Conservation (phyloP, 2,888 invertebrate species). For the Phragmatobia fuliginosa region DNA sequence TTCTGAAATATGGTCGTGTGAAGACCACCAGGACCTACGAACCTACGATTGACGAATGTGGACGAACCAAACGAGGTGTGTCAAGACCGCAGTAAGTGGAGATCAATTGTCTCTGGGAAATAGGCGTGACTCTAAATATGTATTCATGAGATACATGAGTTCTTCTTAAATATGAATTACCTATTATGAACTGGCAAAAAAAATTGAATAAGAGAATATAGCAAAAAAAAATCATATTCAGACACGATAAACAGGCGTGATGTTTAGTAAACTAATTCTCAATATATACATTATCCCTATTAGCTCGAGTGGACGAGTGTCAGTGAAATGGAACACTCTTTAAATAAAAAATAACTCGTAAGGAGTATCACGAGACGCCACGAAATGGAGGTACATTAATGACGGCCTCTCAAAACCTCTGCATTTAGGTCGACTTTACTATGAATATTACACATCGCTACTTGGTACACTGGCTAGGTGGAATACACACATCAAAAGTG, state of each 20-base stretch:
- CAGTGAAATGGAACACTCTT: slow-evolving; percentile 64
- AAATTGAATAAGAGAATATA: not conserved
- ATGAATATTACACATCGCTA: slow-evolving; percentile 73
- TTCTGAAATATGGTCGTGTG: no score
- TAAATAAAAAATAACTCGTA: slow-evolving; percentile 71
- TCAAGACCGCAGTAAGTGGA: no score
- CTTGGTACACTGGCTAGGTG: slow-evolving; percentile 57
- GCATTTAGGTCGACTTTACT: slow-evolving; percentile 66
- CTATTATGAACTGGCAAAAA: not conserved
- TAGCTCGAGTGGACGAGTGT: slow-evolving; percentile 39
- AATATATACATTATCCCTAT: slow-evolving; percentile 20
- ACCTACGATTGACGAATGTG: no score
- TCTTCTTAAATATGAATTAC: not conserved
- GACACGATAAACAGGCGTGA: not conserved
- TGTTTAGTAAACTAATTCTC: slow-evolving; percentile 10
- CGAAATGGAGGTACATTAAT: slow-evolving; percentile 60
- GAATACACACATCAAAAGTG: no score
- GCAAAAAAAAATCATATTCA: not conserved
- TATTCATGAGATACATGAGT: no score
- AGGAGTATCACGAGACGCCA: slow-evolving; percentile 48
- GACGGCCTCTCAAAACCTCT: slow-evolving; percentile 62
- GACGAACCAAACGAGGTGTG: no score
- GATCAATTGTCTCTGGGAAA: no score
- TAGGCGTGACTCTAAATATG: no score
- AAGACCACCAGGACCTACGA: no score